Base-by-base conservation (phyloP, 2,888 invertebrate genomes). In the Epistrophe grossulariae region DNA sequence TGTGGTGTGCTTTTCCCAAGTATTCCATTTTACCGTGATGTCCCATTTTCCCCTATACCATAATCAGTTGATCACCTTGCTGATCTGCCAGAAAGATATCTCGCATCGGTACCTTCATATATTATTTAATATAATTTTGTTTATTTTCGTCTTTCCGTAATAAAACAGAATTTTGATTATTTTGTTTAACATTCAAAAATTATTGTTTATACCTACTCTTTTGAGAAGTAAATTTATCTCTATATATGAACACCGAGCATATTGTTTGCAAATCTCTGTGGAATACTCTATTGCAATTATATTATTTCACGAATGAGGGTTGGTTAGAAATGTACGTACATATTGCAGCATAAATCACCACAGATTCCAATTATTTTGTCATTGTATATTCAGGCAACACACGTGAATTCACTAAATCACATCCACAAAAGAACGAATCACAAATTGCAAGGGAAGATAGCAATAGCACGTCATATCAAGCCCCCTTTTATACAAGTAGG, bases 371-470 rank as follows among this genome's bases (percentile, higher is more conserved):
- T 83, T 83, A 83, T 62, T 79, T 66, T 59, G 52, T 52, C 76
- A 83, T 87, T 83, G 87, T 83, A 45, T 79, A 79, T 79, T 57
- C 76, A 76, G 71, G 48, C 66, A 55, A 31, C 15, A 83, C 87
- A 87, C 83, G 83, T 83, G 83, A 76, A 83, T 83, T 76, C 79
- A 72, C 48, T 66, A 79, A 72, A 83, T 79, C 59, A 64, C 55
- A 45, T 50, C 52, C 17, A 76, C 68, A 55, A 45, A 38, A 68
- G 4, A 35, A 45, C 19, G 40, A 15, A 28, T 55, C 62, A 64
- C 71, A 83, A 79, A 73, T 77, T 72, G 66, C 80, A 71, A 50
- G 62, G 62, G 70, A 74, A 70, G 70, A 59, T 38, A 40, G 15
- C 35, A 48, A 8, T 48, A 45, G 11, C 7, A n/a, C 15, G 24